Evolutionary conservation across 2,113 vertebrate genomes (phyloP).

Genomic region (Petaurus breviceps): DNA sequence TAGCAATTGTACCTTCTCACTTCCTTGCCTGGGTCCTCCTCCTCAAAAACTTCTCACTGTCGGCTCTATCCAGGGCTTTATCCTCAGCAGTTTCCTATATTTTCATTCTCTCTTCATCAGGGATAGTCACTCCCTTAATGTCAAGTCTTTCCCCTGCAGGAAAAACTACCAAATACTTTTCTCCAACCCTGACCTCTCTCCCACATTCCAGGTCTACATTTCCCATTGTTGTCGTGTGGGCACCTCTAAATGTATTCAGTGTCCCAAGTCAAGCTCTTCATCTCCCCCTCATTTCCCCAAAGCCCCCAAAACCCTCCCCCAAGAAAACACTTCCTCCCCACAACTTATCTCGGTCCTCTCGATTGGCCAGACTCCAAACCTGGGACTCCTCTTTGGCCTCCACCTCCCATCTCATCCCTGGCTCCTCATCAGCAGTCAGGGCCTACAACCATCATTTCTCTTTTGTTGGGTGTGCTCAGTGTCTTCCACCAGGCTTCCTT

Average conservation of each 20-base stretch:
- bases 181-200: background rate
- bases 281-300: background rate
- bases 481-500: background rate
- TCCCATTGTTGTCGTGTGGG: background rate
- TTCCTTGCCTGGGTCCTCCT: background rate
- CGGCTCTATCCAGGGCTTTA: background rate
- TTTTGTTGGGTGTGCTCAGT: background rate
- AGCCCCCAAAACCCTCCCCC: background rate
- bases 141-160: background rate
- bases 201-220: background rate
- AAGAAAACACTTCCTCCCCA: background rate
- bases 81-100: background rate
- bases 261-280: background rate
- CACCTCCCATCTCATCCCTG: background rate
- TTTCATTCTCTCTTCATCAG: background rate
- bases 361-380: background rate
- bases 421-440: background rate
- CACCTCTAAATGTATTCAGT: background rate
- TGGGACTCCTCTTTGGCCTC: background rate
- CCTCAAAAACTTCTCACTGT: background rate
- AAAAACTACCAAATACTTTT: background rate
- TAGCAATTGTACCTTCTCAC: background rate
- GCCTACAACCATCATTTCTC: background rate
- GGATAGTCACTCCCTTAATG: background rate
- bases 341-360: background rate